Evolutionary conservation across 2,797 vertebrate genomes (phyloP), one percentile per base, ranked within the genome.

Genomic region (Lagocephalus sceleratus): DNA sequence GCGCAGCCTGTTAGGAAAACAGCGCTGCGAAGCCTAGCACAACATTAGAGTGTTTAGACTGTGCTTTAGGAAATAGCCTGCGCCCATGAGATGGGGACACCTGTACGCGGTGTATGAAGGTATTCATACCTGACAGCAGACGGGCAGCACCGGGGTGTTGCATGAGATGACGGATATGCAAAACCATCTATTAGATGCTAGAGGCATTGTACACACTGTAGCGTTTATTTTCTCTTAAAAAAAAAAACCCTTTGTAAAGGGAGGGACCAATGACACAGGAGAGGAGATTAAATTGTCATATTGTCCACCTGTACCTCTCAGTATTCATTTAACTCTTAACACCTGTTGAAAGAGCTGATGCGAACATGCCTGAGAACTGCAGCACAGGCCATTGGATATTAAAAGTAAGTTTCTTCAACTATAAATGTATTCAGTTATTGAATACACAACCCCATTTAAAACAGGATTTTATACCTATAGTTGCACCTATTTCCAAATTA

Each of bases 41-140:
- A 88, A 87, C 74, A 87, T 90, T 83, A 75, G 76, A 88, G 79
- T 91, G 89, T 91, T 91, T 91, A 88, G 83, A 90, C 86, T 84
- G 77, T 69, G 82, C 81, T 68, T 78, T 76, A 87, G 81, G 85
- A 92, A 92, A 90, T 80, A 87, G 84, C 79, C 85, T 86, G 81
- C 71, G 72, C 75, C 75, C 72, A 63, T 75, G 56, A 83, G 83
- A 89, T 82, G 80, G 69, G 75, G 73, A 67, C 58, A 58, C 73
- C 67, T 85, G 79, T 73, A 85, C 75, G 73, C 76, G 59, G 62
- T 78, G 78, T 83, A 75, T 86, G 71, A 85, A 77, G 56, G 79
- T 73, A 78, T 84, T 87, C 72, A 86, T 82, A 54, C 65, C 63
- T 15, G 15, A 46, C 50, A 61, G 32, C 54, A 68, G 67, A 70